Conservation (phyloP, 2,113 vertebrate genomes). For the Prunella fulvescens region DNA sequence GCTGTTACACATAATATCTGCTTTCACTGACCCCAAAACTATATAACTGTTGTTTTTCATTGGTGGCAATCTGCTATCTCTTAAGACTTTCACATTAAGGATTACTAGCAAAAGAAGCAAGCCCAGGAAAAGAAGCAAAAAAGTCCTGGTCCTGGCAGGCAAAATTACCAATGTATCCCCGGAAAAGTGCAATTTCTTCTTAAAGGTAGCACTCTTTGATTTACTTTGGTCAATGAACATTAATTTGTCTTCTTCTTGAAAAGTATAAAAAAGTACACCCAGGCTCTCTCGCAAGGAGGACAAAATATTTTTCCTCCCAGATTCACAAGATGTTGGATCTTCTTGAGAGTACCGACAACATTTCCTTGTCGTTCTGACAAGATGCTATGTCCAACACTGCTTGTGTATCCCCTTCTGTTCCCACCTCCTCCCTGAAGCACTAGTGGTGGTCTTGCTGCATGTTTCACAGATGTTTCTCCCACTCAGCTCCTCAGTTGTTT, state of each 20-base stretch:
- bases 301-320: neutral
- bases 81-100: neutral
- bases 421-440: constrained; percentile 48
- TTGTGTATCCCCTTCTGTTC: constrained; percentile 54
- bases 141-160: neutral
- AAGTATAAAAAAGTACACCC: neutral
- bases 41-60: neutral
- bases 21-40: neutral
- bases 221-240: neutral
- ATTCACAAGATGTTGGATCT: neutral
- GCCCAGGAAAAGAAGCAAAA: neutral
- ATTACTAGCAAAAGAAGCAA: neutral
- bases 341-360: neutral
- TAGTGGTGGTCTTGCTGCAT: constrained; percentile 71
- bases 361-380: constrained; percentile 53
- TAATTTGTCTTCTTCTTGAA: neutral
- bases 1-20: neutral
- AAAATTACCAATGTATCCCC: neutral
- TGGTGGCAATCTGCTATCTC: neutral
- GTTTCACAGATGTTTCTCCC: constrained; percentile 74
- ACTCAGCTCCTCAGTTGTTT: constrained; percentile 64
- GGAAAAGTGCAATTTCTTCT: neutral
- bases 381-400: constrained; percentile 61
- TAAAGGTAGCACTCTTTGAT: neutral
- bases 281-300: neutral